A percentile compares a stretch with the other conserved stretches of the same genome.
Conservation (phyloP, 2,797 vertebrate species). For the Lacerta bilineata region DNA sequence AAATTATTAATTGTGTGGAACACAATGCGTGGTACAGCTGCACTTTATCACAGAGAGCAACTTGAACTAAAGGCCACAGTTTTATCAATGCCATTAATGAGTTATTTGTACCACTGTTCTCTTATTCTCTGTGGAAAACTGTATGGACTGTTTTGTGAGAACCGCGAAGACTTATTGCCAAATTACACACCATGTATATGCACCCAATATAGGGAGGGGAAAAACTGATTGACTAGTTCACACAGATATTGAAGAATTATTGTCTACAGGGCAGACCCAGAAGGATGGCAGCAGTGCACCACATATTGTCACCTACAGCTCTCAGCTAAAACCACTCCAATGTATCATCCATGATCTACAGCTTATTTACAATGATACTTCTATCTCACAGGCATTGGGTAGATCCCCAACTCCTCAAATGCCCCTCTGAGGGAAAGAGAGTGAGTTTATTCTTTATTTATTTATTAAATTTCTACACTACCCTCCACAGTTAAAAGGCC, state of each 20-base stretch:
- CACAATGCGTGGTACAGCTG: too few species aligned
- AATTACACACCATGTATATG: not conserved
- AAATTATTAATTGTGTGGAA: not conserved
- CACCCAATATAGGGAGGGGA: not conserved
- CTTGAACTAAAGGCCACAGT: not conserved
- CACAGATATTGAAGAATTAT: not conserved
- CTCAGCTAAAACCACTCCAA: not conserved
- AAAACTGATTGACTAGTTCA: not conserved
- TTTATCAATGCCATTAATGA: conserved; percentile 3
- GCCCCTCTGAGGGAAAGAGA: too few species aligned
- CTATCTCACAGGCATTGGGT: not conserved
- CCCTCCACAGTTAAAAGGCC: too few species aligned
- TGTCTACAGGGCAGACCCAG: not conserved
- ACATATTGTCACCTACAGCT: not conserved
- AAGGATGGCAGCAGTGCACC: not conserved
- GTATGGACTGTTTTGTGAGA: not conserved
- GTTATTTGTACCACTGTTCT: not conserved
- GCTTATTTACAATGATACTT: not conserved
- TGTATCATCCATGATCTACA: not conserved
- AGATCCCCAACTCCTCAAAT: too few species aligned
- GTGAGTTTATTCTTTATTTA: too few species aligned
- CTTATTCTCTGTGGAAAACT: not conserved
- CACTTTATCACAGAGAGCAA: not conserved
- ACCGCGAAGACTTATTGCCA: not conserved
- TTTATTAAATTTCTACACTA: too few species aligned